Evolutionary conservation across 2,113 vertebrate species (phyloP).

Genomic region (Corythoichthys haematopterus): DNA sequence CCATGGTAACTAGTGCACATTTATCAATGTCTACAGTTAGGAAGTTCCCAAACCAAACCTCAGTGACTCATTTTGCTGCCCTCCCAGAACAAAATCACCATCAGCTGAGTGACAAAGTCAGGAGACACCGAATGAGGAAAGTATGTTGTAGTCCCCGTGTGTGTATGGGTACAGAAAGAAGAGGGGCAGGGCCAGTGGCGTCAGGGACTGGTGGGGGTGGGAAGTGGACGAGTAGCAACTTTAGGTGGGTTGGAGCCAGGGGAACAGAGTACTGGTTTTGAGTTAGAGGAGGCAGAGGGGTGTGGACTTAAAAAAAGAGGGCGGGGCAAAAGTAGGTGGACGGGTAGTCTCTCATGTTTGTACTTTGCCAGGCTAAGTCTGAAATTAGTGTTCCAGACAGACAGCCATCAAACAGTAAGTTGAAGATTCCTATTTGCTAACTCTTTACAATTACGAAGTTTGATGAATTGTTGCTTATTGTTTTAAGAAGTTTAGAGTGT

Average conservation of each 20-base stretch:
- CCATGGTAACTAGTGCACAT: constrained; percentile 48
- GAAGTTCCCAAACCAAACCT: constrained; percentile 36
- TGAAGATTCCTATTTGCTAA: not conserved
- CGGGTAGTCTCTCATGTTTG: constrained; percentile 37
- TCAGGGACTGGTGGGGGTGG: not conserved
- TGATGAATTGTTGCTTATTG: not conserved
- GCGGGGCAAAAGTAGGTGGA: constrained; percentile 55
- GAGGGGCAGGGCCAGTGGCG: constrained; percentile 5
- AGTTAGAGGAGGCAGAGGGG: constrained; percentile 38
- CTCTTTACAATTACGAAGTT: not conserved
- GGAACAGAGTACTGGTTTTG: constrained; percentile 21
- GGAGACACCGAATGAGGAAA: constrained; percentile 27
- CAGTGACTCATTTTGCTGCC: constrained; percentile 52
- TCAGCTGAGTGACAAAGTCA: constrained; percentile 42
- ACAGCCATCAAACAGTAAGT: constrained; percentile 47
- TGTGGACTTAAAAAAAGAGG: constrained; percentile 51
- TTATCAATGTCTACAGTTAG: constrained; percentile 37
- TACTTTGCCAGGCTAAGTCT: constrained; percentile 49
- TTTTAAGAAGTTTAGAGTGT: not conserved
- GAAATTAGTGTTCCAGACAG: constrained; percentile 41
- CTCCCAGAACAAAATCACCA: constrained; percentile 20
- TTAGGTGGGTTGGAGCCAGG: not conserved
- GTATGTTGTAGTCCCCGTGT: constrained; percentile 4
- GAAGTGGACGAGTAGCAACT: not conserved
- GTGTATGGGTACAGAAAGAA: not conserved